These are phyloP conservation scores for Corydoras sp. DNA, from an alignment of 2,113 vertebrate species.

Conservation along the genomic window DNA sequence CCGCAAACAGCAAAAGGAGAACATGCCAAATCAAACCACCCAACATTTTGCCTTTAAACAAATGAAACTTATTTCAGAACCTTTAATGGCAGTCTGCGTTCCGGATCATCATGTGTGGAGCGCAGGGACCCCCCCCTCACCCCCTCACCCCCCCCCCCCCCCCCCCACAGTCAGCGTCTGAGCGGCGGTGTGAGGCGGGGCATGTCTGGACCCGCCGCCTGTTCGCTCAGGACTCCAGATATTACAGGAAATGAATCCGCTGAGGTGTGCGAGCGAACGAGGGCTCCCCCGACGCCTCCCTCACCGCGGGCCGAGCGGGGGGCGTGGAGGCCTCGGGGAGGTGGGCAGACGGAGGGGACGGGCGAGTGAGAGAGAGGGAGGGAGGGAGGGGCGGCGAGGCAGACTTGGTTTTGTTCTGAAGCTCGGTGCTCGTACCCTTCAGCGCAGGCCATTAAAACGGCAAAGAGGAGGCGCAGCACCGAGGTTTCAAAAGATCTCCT, in stretches of 20 bases:
- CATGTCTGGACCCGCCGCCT: not conserved
- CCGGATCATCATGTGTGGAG: no score
- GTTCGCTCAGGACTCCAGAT: conserved; percentile 3
- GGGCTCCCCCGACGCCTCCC: no score
- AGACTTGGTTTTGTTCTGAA: conserved; percentile 2
- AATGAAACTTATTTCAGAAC: no score
- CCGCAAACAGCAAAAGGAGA: no score
- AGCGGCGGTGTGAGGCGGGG: not conserved
- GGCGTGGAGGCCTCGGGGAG: not conserved
- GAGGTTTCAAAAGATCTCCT: conserved; percentile 9
- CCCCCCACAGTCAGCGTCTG: no score
- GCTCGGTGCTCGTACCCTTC: not conserved
- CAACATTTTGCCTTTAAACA: no score
- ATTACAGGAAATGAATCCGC: conserved; percentile 14
- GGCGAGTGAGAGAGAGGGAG: conserved; percentile 46
- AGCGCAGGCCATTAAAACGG: conserved; percentile 14
- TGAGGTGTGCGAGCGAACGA: not conserved
- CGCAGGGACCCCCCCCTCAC: no score
- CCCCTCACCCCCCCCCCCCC: no score
- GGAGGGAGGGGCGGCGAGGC: conserved; percentile 29
- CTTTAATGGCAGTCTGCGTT: no score
- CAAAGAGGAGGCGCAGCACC: not conserved
- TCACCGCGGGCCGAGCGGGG: no score
- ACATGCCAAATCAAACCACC: no score
- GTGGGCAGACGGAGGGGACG: conserved; percentile 13